A percentile compares a stretch with the other conserved stretches of the same genome.
Conservation (phyloP, 1,140 invertebrate genomes). For the Trachymyrmex cornetzi region DNA sequence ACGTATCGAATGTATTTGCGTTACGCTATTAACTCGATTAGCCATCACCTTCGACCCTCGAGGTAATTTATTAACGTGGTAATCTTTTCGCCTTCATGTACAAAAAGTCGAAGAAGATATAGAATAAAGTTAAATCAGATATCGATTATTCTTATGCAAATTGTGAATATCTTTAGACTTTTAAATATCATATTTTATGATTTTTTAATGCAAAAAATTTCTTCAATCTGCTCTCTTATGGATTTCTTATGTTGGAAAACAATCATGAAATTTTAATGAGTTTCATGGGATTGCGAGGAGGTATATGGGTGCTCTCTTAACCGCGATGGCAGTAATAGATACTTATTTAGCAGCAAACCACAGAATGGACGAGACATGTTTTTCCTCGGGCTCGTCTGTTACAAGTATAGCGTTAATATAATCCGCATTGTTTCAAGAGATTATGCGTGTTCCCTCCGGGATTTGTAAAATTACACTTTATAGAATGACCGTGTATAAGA, state of each 20-base stretch:
- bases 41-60: not conserved
- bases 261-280: not conserved
- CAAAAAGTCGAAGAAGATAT: not conserved
- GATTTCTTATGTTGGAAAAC: not conserved
- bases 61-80: not conserved
- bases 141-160: not conserved
- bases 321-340: slow-evolving; percentile 29
- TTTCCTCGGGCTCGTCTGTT: slow-evolving; percentile 31
- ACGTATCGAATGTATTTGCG: not conserved
- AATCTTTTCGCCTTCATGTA: not conserved
- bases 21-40: slow-evolving; percentile 8
- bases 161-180: not conserved
- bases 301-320: not conserved
- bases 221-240: not conserved
- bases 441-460: slow-evolving; percentile 15
- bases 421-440: slow-evolving; percentile 53
- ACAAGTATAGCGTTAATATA: slow-evolving; percentile 22
- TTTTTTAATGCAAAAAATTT: not conserved
- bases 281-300: not conserved
- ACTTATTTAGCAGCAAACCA: slow-evolving; percentile 21
- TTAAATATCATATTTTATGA: not conserved
- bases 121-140: not conserved
- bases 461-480: slow-evolving; percentile 58
- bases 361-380: slow-evolving; percentile 48
- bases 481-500: slow-evolving; percentile 43